Evolutionary conservation across 2,797 vertebrate species (phyloP), one percentile per base, ranked within the genome.

Genomic region (Urosaurus nigricauda): DNA sequence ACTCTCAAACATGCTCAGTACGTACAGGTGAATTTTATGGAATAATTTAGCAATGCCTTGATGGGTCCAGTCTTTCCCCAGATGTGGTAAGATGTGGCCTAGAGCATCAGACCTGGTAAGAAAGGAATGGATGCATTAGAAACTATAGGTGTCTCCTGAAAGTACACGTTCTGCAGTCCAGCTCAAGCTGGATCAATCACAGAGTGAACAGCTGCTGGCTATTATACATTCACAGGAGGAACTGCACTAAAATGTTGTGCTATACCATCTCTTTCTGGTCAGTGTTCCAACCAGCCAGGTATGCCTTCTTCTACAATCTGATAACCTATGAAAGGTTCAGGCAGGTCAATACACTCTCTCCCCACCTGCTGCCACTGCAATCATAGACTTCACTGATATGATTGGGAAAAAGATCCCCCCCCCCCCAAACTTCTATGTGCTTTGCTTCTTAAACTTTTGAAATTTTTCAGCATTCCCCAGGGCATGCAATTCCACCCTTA

Each of bases 51-150:
- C 98, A 47, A 99, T 98, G 88, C 98, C 99, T 68, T 96, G 98
- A 84, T 99, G 99, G 35, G 99, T 99, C 98, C 99, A 99, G 94
- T 99, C 98, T 96, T 99, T 99, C 60, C 99, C 99, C 95, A 99
- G 95, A 74, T 98, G 98, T 0, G 98, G 99, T 70, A 99, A 96
- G 91, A 99, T 99, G 21, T 99, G 98, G 51, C 99, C 99, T 88
- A 99, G 97, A 85, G 98, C 97, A 74, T 99, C 98, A 0, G 99
- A 99, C 95, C 99, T 99, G 93, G 65, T 63, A 95, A 63, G 37
- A 63, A 91, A 75, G 93, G n/a, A 70, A 13, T 84, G 37, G 65
- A 11, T 1, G 0, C 47, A 13, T 88, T 51, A 88, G 79, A 88
- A 88, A 83, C 56, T n/a, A 47, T 43, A 26, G 14, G 7, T 32